Base-by-base conservation (phyloP, 1,140 invertebrate genomes). In the Drosophila pachea region DNA sequence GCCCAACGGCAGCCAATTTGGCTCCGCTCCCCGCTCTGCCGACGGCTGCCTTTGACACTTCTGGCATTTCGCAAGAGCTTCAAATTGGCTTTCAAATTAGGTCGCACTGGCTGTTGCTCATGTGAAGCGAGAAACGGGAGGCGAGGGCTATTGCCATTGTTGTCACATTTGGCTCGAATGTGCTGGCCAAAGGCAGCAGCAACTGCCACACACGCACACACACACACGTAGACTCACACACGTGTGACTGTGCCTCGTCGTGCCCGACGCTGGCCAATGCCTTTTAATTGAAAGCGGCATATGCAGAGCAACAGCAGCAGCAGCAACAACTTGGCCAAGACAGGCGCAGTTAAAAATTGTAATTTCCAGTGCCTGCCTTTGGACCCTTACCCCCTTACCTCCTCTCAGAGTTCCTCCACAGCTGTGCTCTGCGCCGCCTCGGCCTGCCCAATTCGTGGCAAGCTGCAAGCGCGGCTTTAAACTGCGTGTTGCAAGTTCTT, bases 241-340 rank as follows among this genome's bases (percentile, higher is more conserved):
- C 36, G 52, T 40, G 36, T 35, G 14, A 14, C 40, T 42, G 40
- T 12, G 14, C 7, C 72, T 49, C 68, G 74, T 53, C 47, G 68
- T 55, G 50, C 64, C 62, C 75, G 45, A 45, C 60, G 66, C 58
- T 65, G 77, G 65, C 78, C 78, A 68, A 69, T 79, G 76, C 72
- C 73, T 84, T 84, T 84, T 84, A 84, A 84, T 84, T 84, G 81
- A 84, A 84, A 79, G 81, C 76, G 81, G 79, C 79, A 76, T 76
- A 79, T 84, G 74, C 81, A 66, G 62, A 73, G 79, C 70, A 75
- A 63, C 54, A 56, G 16, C 66, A 59, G 8, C 61, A 66, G 7
- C 48, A 70, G 38, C 50, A 56, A 11, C 47, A 54, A 35, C 53
- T 62, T 63, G 36, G 72, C 53, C 53, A 67, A 66, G 68, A 66